These are phyloP conservation scores for Zoanthus solanderi DNA, from an alignment of 92 coral and sea anemone genomes.

Conservation along the genomic window DNA sequence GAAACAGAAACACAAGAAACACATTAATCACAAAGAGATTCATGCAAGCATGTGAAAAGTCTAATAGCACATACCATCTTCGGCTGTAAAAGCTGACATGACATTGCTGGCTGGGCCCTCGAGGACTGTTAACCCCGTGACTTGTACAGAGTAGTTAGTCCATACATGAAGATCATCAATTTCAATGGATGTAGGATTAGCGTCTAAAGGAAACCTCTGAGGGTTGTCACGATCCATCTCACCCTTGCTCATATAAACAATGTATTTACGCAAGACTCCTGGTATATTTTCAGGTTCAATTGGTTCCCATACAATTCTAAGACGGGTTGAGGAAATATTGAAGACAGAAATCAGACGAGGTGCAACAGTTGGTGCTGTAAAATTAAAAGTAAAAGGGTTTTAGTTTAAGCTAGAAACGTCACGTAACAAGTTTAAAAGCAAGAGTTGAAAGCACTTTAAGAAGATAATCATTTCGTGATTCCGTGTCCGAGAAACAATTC, in stretches of 20 bases:
- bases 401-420: not conserved
- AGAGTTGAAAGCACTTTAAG: not conserved
- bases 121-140: not conserved
- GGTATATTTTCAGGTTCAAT: not conserved
- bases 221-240: not conserved
- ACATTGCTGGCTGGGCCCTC: constrained; percentile 15
- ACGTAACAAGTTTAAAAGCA: too few species aligned
- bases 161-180: constrained; percentile 6
- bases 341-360: constrained; percentile 14
- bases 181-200: not conserved
- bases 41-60: too few species aligned
- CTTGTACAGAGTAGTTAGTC: constrained; percentile 27
- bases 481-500: too few species aligned
- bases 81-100: constrained; percentile 15
- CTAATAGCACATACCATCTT: constrained; percentile 8
- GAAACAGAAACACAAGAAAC: too few species aligned
- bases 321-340: constrained; percentile 31
- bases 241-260: constrained; percentile 9
- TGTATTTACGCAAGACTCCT: not conserved
- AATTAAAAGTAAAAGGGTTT: not conserved
- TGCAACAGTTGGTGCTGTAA: constrained; percentile 12
- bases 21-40: too few species aligned
- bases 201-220: not conserved
- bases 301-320: constrained; percentile 26
- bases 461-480: not conserved